A percentile compares a stretch with the other conserved stretches of the same genome.
Conservation (phyloP, 2,888 invertebrate species). For the Frankliniella intonsa region DNA sequence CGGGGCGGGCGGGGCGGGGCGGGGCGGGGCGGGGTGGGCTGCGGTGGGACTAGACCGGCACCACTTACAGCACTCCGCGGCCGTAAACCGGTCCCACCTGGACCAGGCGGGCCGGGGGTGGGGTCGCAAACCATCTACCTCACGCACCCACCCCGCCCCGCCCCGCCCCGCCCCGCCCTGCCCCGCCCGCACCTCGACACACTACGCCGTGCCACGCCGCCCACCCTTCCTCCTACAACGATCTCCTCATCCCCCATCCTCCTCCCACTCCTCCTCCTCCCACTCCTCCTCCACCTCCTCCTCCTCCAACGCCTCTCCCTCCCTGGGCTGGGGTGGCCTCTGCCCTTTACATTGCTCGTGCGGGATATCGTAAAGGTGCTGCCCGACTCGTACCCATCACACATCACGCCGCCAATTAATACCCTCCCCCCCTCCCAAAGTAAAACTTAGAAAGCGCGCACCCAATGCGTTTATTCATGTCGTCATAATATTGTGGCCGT, state of each 20-base stretch:
- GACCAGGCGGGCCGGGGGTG: background rate
- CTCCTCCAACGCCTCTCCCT: background rate
- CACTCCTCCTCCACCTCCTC: background rate
- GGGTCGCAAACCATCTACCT: background rate
- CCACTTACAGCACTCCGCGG: conserved; percentile 13
- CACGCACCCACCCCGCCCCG: background rate
- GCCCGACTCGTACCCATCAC: background rate
- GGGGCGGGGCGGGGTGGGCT: background rate
- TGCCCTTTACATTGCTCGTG: background rate
- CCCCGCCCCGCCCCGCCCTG: background rate
- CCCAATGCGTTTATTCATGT: no score
- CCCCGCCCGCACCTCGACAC: background rate
- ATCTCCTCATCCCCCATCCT: background rate
- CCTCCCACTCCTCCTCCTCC: background rate
- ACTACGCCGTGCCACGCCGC: background rate
- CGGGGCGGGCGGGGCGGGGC: background rate
- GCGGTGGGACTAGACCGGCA: background rate
- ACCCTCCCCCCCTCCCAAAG: no score
- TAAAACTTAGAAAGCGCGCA: no score
- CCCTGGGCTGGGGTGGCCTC: background rate
- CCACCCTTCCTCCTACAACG: background rate
- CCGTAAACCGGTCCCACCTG: conserved; percentile 25
- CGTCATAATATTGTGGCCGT: no score
- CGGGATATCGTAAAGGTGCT: background rate
- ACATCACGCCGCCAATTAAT: background rate